Conservation (phyloP, 30 jellyfish, hydroid and myxozoan species). For the Nemopilema nomurai region DNA sequence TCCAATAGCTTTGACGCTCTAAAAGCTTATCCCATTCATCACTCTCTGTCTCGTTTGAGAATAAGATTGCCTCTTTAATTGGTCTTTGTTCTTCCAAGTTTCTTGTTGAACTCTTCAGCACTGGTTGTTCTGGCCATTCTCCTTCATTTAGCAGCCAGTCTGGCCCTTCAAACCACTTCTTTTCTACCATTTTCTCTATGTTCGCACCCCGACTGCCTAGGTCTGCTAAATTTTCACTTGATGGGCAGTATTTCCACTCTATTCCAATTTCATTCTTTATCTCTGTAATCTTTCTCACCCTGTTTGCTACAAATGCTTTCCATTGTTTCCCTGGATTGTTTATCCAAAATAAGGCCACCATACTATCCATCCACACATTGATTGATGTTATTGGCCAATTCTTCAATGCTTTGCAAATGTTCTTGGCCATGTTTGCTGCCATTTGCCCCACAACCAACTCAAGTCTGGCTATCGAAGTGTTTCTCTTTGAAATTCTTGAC, state of each 20-base stretch:
- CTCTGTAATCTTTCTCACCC: conserved; percentile 18
- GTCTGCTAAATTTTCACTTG: conserved; percentile 27
- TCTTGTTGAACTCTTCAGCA: conserved; percentile 12
- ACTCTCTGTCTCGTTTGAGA: conserved; percentile 15
- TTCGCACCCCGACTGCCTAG: conserved; percentile 35
- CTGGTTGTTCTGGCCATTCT: conserved; percentile 19
- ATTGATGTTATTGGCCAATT: conserved; percentile 11
- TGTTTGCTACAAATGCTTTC: conserved; percentile 38
- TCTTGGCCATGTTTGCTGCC: conserved; percentile 64
- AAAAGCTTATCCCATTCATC: conserved; percentile 42
- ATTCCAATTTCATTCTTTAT: conserved; percentile 2
- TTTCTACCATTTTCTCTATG: conserved; percentile 4
- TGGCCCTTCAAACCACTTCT: conserved; percentile 18
- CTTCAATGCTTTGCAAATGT: conserved; percentile 30
- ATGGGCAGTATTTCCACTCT: conserved; percentile 42
- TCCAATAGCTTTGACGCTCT: conserved; percentile 39
- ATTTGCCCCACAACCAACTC: conserved; percentile 68
- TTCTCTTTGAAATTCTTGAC: conserved; percentile 61
- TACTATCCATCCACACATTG: conserved; percentile 51
- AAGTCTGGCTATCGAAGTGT: conserved; percentile 68
- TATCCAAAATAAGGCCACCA: conserved; percentile 35
- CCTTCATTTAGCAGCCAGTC: neutral
- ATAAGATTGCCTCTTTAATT: conserved; percentile 16
- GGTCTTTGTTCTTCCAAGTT: conserved; percentile 1
- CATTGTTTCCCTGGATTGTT: conserved; percentile 12